These are phyloP conservation scores for Chironomus striatipennis DNA, from an alignment of 1,140 invertebrate genomes.

Conservation along the genomic window DNA sequence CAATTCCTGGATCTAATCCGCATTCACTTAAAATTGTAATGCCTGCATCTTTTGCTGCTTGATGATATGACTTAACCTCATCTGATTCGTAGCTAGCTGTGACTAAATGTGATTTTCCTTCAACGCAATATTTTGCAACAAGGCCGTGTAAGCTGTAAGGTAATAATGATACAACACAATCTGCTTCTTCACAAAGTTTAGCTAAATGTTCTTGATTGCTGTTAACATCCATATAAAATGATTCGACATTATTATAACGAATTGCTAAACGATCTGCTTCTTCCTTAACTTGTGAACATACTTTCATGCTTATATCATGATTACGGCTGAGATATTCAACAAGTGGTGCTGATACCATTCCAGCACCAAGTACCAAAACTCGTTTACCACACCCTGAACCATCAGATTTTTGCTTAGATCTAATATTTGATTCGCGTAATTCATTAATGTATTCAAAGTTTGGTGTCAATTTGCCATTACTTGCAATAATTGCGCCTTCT, in stretches of 20 bases:
- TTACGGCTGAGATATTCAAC: constrained; percentile 89
- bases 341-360: constrained; percentile 85
- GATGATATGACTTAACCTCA: constrained; percentile 69
- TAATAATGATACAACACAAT: constrained; percentile 84
- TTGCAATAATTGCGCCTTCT: constrained; percentile 77
- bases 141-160: constrained; percentile 83
- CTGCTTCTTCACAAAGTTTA: constrained; percentile 62
- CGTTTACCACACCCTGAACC: constrained; percentile 42
- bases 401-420: constrained; percentile 49
- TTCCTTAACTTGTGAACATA: constrained; percentile 79
- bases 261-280: constrained; percentile 75
- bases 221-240: constrained; percentile 72
- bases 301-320: constrained; percentile 66
- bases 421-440: constrained; percentile 53
- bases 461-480: constrained; percentile 85
- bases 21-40: constrained; percentile 90
- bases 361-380: constrained; percentile 88
- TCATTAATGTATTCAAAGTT: constrained; percentile 94
- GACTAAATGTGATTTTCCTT: constrained; percentile 80
- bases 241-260: constrained; percentile 68
- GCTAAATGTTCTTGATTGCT: constrained; percentile 61
- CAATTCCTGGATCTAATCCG: constrained; percentile 95
- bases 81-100: constrained; percentile 92
- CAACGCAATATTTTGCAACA: constrained; percentile 80
- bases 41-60: constrained; percentile 70